phyloP scores from a whole-genome alignment of 2,888 invertebrate species.

The Andrena praecox region DNA sequence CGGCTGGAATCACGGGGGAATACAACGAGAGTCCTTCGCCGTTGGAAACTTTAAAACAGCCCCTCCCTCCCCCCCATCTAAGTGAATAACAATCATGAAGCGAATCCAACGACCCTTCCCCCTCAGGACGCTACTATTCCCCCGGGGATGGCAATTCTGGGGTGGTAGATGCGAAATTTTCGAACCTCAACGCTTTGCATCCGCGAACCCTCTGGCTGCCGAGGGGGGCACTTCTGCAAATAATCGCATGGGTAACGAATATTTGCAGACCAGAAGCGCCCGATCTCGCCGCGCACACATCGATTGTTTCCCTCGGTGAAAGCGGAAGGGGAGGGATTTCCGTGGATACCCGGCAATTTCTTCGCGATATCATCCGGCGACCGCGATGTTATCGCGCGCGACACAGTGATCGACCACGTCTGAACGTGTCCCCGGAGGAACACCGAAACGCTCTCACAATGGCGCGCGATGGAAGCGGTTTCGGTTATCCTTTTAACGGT shows the following conservation, averaged over 20 bases:
- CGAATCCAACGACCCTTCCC: conserved; percentile 20
- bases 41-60: conserved; percentile 66
- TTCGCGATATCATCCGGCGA: conserved; percentile 11
- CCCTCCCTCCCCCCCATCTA: conserved; percentile 31
- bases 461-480: conserved; percentile 13
- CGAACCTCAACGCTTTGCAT: neutral
- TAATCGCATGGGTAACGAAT: too few relatives aligned
- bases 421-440: conserved; percentile 15
- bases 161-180: neutral
- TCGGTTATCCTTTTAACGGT: conserved; percentile 53
- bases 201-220: neutral
- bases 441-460: conserved; percentile 49
- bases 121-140: conserved; percentile 12
- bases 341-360: conserved; percentile 30
- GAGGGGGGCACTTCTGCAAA: too few relatives aligned
- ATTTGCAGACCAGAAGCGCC: too few relatives aligned
- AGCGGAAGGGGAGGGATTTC: conserved; percentile 10
- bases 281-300: neutral
- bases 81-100: conserved; percentile 67
- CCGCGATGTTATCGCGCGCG: conserved; percentile 32
- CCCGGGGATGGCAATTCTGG: conserved; percentile 14
- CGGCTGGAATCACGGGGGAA: conserved; percentile 59
- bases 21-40: conserved; percentile 42
- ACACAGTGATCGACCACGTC: conserved; percentile 36
- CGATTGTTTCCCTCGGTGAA: conserved; percentile 9